Evolutionary conservation across 2,888 invertebrate species (phyloP).

Genomic region (Microdon myrmicae): DNA sequence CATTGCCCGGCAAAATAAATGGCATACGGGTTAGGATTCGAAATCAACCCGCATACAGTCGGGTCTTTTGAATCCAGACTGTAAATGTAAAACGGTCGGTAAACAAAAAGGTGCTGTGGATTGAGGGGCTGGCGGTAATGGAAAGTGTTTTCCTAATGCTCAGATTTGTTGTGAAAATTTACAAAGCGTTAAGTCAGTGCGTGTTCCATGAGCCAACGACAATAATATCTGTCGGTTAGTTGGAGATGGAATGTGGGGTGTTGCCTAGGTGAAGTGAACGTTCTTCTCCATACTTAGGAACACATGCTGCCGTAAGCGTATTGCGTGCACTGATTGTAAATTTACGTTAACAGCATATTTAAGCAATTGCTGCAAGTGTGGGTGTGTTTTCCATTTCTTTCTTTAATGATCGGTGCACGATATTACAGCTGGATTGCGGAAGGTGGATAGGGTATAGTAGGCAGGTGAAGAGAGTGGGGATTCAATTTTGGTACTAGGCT

Average conservation of each 20-base stretch:
- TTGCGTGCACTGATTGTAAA: constrained; percentile 32
- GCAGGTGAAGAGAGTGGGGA: no score
- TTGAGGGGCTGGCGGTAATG: no score
- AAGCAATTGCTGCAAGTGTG: constrained; percentile 29
- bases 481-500: no score
- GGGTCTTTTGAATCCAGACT: no score
- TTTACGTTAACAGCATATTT: constrained; percentile 37
- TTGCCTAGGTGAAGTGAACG: not conserved
- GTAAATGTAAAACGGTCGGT: no score
- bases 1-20: constrained; percentile 26
- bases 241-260: not conserved
- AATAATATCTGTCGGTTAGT: no score
- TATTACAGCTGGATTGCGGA: constrained; percentile 2
- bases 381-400: constrained; percentile 13
- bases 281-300: not conserved
- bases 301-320: constrained; percentile 23
- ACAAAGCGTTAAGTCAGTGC: constrained; percentile 32
- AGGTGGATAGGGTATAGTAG: no score
- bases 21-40: constrained; percentile 21
- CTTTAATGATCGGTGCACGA: constrained; percentile 11
- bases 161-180: constrained; percentile 40
- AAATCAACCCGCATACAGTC: no score
- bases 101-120: no score
- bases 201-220: no score
- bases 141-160: constrained; percentile 35